Evolutionary conservation across 2,797 vertebrate species (phyloP).

Genomic region (Catharus ustulatus): DNA sequence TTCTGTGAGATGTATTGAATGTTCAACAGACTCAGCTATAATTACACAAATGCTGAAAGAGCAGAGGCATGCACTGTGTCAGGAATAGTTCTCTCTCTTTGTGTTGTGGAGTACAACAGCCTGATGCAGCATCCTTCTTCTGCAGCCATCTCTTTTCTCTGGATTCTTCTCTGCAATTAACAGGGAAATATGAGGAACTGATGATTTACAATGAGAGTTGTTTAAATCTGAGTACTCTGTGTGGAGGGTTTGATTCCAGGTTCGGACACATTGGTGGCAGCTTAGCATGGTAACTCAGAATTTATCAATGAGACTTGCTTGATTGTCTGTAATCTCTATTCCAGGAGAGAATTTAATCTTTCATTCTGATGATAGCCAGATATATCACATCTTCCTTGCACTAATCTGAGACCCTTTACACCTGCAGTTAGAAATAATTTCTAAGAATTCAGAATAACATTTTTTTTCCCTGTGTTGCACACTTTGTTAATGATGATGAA

Average conservation of each 20-base stretch:
- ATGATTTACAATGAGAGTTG: neutral
- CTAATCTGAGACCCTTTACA: neutral
- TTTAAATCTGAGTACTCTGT: neutral
- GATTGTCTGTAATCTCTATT: neutral
- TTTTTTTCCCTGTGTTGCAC: neutral
- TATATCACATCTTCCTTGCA: neutral
- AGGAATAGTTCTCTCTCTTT: slow-evolving; percentile 1
- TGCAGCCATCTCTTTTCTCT: neutral
- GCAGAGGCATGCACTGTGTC: neutral
- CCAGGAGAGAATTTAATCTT: neutral
- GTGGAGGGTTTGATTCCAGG: neutral
- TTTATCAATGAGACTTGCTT: neutral
- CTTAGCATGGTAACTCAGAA: neutral
- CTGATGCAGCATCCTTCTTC: neutral
- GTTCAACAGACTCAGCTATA: slow-evolving; percentile 34
- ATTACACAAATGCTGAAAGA: slow-evolving; percentile 44
- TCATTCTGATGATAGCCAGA: neutral
- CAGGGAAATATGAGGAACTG: neutral
- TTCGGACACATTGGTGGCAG: rapidly evolving
- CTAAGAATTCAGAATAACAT: neutral
- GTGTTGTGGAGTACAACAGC: neutral
- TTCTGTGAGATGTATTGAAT: slow-evolving; percentile 31
- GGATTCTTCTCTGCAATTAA: neutral
- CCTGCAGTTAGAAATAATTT: neutral
- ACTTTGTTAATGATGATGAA: neutral